Base-by-base conservation (phyloP, 1,140 invertebrate species). In the Venturia canescens region DNA sequence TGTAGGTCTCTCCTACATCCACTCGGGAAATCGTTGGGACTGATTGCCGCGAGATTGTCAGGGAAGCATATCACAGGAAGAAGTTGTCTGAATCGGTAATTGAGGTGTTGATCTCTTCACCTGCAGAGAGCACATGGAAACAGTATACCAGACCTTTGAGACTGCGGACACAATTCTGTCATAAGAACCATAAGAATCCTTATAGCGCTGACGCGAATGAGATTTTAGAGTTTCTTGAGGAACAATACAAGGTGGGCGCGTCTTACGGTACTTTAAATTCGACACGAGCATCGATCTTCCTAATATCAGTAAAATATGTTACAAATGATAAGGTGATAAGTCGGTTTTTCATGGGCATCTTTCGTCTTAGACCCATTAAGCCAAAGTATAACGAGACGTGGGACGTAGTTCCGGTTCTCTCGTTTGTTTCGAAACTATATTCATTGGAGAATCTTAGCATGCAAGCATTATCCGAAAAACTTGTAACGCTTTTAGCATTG, bases 311-410 rank as follows among this genome's bases (percentile, higher is more conserved):
- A 3, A 78, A 31, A n/a, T n/a, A n/a, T n/a, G n/a, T n/a, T 26
- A 26, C 70, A 13, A 9, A 29, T 3, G 29, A 44, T 9, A 60
- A 87, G 5, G 38, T 44, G 11, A 0, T 80, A 80, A 27, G n/a
- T n/a, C n/a, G 81, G 69, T 85, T 86, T 76, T 67, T 87, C 48
- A 87, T 83, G 75, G 86, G 83, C 29, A 71, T 86, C 63, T 86
- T 79, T 60, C 77, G 69, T 67, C 60, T 79, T 5, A 70, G 82
- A 13, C 84, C 86, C 15, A 29, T 75, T 0, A 79, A 80, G 66
- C 85, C 86, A 16, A 82, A 81, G 70, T 87, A 87, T 78, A 57
- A 83, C 38, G n/a, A 67, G n/a, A 86, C 81, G 0, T 86, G 85
- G 86, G 84, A 87, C 34, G 76, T 78, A 23, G 26, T 18, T 0